Base-by-base conservation (phyloP, 2,888 invertebrate genomes). In the Bombylius major region DNA sequence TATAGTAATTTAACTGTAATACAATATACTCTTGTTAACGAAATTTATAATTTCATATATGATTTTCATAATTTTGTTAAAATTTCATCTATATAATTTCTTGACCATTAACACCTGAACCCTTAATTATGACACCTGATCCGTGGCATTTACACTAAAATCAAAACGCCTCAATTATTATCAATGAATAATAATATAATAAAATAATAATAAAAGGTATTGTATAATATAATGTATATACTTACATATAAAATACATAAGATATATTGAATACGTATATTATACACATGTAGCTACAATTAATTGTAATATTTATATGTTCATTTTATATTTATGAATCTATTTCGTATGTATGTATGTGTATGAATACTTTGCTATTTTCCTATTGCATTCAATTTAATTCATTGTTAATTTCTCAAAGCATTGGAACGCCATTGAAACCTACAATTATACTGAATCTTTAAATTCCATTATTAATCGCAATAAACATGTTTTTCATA, bases 121-220 rank as follows among this genome's bases (percentile, higher is more conserved):
- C 55, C 47, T 45, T 55, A 47, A 55, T 55, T 55, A 55, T 55
- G 50, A 55, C 55, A 55, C 55, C 55, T 55, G 55, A 55, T 55
- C 55, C 55, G 50, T 47, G 50, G 46, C 50, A 45, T 50, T 55
- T 50, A 50, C 39, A 42, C 5, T 4, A 55, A 55, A 55, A 50
- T 50, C 50, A 55, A 51, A 55, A 55, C 55, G 47, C 55, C 55
- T 55, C 50, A 55, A 55, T 55, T 55, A 36, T 23, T 36, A 55
- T 55, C 55, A 55, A 50, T 50, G 55, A 55, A 55, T 55, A 55
- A 50, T 46, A 50, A 55, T 23, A 23, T 1, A 23, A 23, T 23
- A 23, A 23, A 23, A 23, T 23, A 23, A 23, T 23, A 23, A 23
- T 23, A 23, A 23, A 23, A 23, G 23, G 23, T 23, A 23, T 23